These are phyloP conservation scores for Perithous albicinctus DNA, from an alignment of 2,888 invertebrate genomes.

Conservation along the genomic window DNA sequence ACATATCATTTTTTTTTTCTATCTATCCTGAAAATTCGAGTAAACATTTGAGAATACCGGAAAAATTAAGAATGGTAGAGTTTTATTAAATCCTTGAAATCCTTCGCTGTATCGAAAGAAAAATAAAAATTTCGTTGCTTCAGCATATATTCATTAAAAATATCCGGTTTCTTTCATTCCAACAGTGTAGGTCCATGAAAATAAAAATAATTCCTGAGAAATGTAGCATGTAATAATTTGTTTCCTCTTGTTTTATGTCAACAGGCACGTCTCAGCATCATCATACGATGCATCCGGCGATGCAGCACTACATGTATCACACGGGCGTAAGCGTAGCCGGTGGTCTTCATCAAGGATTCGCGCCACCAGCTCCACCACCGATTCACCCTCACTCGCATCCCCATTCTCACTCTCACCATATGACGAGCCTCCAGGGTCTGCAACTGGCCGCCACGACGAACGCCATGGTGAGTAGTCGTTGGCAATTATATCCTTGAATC, in stretches of 20 bases:
- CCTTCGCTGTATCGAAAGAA: too few species aligned
- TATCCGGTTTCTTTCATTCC: too few species aligned
- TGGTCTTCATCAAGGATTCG: slow-evolving; percentile 84
- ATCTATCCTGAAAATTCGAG: too few species aligned
- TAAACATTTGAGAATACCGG: too few species aligned
- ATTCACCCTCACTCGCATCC: slow-evolving; percentile 84
- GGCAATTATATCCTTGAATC: neutral
- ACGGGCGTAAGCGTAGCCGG: slow-evolving; percentile 83
- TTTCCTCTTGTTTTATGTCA: slow-evolving; percentile 35
- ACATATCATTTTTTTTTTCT: too few species aligned
- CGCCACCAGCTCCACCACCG: slow-evolving; percentile 84
- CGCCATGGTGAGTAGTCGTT: slow-evolving; percentile 87
- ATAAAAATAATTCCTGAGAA: neutral
- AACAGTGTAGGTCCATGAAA: neutral
- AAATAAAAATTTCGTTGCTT: too few species aligned
- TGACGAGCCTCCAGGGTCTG: slow-evolving; percentile 85
- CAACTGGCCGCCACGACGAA: slow-evolving; percentile 87
- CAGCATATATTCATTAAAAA: too few species aligned
- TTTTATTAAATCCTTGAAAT: too few species aligned
- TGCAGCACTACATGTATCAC: slow-evolving; percentile 85
- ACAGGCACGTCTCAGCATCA: slow-evolving; percentile 84
- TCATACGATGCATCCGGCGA: slow-evolving; percentile 84
- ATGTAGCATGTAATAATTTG: neutral
- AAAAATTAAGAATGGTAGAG: too few species aligned
- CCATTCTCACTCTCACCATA: slow-evolving; percentile 86